phyloP scores from a whole-genome alignment of 2,113 vertebrate species.

The Opisthocomus hoazin region DNA sequence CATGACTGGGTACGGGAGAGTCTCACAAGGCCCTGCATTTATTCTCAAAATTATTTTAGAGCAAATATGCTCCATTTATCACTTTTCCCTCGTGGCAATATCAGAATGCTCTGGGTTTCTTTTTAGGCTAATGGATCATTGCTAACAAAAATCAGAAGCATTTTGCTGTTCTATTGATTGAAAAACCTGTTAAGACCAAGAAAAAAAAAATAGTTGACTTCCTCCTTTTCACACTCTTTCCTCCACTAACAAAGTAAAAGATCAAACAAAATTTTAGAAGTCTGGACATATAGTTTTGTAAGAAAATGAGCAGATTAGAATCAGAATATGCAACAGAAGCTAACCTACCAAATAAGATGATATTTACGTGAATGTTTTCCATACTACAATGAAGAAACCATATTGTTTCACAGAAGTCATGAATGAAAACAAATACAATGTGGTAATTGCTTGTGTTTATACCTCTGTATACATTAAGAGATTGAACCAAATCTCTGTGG shows the following conservation, averaged over 20 bases:
- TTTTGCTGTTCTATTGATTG: background rate
- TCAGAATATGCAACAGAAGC: background rate
- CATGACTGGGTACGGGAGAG: background rate
- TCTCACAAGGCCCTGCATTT: background rate
- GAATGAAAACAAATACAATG: background rate
- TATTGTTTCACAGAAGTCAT: background rate
- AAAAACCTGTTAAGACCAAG: background rate
- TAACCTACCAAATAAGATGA: background rate
- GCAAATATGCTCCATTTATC: background rate
- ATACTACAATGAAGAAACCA: background rate
- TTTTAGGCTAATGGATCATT: background rate
- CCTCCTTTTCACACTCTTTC: background rate
- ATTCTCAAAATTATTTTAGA: background rate
- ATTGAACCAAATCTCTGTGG: background rate
- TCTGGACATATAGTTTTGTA: background rate
- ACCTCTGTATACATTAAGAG: background rate
- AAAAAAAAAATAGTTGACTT: background rate
- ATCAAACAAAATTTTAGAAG: background rate
- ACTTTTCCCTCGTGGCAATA: background rate
- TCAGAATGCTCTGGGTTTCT: background rate
- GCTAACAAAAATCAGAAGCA: background rate
- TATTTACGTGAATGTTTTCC: background rate
- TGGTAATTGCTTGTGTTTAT: background rate
- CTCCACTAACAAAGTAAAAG: background rate
- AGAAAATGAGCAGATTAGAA: background rate